These are phyloP conservation scores for Caenorhabditis japonica DNA, from an alignment of 2,888 invertebrate genomes.

Conservation along the genomic window DNA sequence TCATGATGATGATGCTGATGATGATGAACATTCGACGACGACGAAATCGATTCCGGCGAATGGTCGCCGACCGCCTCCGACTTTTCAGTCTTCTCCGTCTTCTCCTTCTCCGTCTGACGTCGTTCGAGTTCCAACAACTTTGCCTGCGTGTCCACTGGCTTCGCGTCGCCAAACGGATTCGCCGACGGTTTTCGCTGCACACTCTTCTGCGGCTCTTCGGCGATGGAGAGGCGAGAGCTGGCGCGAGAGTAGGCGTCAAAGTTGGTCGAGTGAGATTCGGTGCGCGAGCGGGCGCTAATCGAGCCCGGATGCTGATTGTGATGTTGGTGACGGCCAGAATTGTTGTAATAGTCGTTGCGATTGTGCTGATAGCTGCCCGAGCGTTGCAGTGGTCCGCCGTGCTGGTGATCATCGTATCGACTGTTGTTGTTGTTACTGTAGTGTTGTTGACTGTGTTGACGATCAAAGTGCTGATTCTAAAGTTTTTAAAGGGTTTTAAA, in stretches of 20 bases:
- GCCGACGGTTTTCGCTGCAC: constrained; percentile 19
- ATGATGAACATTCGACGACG: background rate
- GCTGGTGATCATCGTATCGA: background rate
- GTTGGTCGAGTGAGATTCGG: constrained; percentile 42
- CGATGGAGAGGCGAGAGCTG: constrained; percentile 36
- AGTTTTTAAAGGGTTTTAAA: background rate
- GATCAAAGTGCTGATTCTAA: constrained; percentile 25
- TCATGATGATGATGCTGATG: background rate
- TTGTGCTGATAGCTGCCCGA: constrained; percentile 46
- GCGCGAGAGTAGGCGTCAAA: constrained; percentile 36
- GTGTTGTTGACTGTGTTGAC: constrained; percentile 32
- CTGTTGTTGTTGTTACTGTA: constrained; percentile 15
- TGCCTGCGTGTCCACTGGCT: constrained; percentile 52
- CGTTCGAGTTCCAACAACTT: constrained; percentile 47
- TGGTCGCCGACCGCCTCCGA: constrained; percentile 1
- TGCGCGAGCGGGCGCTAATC: constrained; percentile 26
- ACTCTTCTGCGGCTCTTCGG: background rate
- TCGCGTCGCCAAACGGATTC: constrained; percentile 57
- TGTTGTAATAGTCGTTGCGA: constrained; percentile 9
- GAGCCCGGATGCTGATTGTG: constrained; percentile 13
- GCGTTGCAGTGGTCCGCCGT: constrained; percentile 38
- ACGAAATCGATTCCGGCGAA: background rate
- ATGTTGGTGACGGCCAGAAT: constrained; percentile 1
- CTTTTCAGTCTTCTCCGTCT: constrained; percentile 4
- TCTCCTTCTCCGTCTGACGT: constrained; percentile 27